Evolutionary conservation across 2,888 invertebrate species (phyloP).

Genomic region (Xestobium rufovillosum): DNA sequence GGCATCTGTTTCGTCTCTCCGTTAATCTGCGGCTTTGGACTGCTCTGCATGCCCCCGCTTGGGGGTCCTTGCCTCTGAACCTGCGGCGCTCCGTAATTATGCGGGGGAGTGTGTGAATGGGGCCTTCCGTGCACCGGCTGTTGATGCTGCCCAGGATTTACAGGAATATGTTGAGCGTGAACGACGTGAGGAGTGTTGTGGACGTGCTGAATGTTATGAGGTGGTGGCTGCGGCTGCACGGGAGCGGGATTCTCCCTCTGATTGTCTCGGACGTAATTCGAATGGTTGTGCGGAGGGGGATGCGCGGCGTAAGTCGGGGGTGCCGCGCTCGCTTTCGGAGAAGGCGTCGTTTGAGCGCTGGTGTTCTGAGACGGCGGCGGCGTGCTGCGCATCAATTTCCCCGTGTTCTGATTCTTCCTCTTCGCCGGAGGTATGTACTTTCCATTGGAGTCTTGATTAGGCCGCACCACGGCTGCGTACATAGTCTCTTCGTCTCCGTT

Average conservation of each 20-base stretch:
- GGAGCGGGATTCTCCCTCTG: too few species aligned
- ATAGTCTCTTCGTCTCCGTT: conserved; percentile 88
- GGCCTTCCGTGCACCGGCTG: conserved; percentile 20
- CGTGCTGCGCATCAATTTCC: conserved; percentile 59
- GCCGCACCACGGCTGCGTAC: conserved; percentile 78
- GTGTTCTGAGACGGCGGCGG: conserved; percentile 45
- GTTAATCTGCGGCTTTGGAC: conserved; percentile 39
- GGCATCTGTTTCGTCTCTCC: conserved; percentile 31
- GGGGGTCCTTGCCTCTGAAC: conserved; percentile 20
- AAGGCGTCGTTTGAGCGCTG: conserved; percentile 38
- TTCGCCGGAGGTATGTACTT: conserved; percentile 76
- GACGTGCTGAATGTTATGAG: conserved; percentile 21
- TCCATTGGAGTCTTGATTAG: conserved; percentile 30
- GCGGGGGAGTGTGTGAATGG: conserved; percentile 30
- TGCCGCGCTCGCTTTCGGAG: conserved; percentile 31
- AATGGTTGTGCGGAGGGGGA: conserved; percentile 30
- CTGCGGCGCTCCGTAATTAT: conserved; percentile 18
- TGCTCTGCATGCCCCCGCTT: conserved; percentile 45
- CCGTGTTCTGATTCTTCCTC: conserved; percentile 59
- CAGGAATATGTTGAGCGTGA: conserved; percentile 35
- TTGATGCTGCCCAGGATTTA: conserved; percentile 21
- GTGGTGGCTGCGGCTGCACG: conserved; percentile 1
- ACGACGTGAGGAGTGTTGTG: conserved; percentile 29
- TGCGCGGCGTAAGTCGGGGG: conserved; percentile 28
- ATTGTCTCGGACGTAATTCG: too few species aligned